Conservation (phyloP, 2,113 vertebrate genomes). For the Scatophagus argus region DNA sequence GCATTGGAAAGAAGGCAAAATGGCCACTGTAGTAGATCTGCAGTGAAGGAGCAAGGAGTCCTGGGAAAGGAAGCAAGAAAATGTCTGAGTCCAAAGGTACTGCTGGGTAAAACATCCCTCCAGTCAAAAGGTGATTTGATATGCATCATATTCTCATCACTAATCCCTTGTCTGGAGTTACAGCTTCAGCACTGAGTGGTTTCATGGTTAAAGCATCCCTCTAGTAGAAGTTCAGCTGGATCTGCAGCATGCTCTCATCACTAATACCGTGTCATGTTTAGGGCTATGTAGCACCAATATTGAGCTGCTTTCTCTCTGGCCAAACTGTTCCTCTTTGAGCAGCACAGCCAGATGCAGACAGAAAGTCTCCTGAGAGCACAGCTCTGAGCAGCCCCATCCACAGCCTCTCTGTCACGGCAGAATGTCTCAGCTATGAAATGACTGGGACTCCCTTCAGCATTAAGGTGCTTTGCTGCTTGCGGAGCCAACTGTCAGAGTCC, state of each 20-base stretch:
- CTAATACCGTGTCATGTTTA: constrained; percentile 50
- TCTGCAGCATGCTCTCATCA: constrained; percentile 49
- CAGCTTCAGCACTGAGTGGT: constrained; percentile 40
- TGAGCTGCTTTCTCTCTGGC: constrained; percentile 51
- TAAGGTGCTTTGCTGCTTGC: constrained; percentile 8
- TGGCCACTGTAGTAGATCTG: constrained; percentile 8
- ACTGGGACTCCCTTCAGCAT: constrained; percentile 20
- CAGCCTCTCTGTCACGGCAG: neutral
- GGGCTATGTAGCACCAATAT: constrained; percentile 38
- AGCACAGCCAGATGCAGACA: constrained; percentile 33
- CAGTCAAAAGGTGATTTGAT: constrained; percentile 64
- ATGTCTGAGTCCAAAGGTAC: constrained; percentile 8
- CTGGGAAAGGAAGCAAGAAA: constrained; percentile 22
- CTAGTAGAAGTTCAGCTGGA: constrained; percentile 48
- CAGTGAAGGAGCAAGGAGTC: neutral
- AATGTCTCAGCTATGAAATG: constrained; percentile 29
- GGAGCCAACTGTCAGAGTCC: neutral
- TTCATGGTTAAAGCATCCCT: constrained; percentile 58
- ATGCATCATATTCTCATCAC: constrained; percentile 58
- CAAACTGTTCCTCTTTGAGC: constrained; percentile 34
- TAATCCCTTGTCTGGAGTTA: constrained; percentile 64
- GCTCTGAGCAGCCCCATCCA: constrained; percentile 27
- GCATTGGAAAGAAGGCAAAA: constrained; percentile 12
- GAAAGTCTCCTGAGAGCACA: constrained; percentile 44
- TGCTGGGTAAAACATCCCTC: constrained; percentile 38